A percentile compares a stretch with the other conserved stretches of the same genome.
Conservation (phyloP, 2,888 invertebrate species). For the Onthophagus sagittarius region DNA sequence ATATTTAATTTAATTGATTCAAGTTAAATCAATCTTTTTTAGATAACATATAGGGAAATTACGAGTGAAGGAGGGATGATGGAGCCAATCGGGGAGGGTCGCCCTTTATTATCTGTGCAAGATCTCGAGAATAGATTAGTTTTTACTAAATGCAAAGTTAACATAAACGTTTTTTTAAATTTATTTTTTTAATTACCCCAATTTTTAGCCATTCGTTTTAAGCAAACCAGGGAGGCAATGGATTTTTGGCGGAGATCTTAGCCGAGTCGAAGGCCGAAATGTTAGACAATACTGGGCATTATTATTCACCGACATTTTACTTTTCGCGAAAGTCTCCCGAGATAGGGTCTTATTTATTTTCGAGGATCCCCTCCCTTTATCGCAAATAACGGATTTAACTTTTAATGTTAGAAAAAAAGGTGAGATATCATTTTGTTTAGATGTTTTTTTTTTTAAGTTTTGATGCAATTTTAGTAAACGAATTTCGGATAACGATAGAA, state of each 20-base stretch:
- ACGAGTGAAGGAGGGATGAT: slow-evolving; percentile 80
- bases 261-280: slow-evolving; percentile 77
- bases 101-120: slow-evolving; percentile 75
- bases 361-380: slow-evolving; percentile 78
- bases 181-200: too few species aligned
- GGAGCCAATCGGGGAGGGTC: slow-evolving; percentile 81
- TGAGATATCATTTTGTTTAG: slow-evolving; percentile 39
- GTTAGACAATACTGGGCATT: slow-evolving; percentile 83
- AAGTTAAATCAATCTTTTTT: slow-evolving; percentile 32
- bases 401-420: slow-evolving; percentile 84
- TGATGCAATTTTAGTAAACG: slow-evolving; percentile 58
- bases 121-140: slow-evolving; percentile 84
- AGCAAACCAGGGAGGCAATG: slow-evolving; percentile 81
- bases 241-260: slow-evolving; percentile 85
- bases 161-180: slow-evolving; percentile 5
- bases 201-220: slow-evolving; percentile 75
- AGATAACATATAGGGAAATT: slow-evolving; percentile 74
- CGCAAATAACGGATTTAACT: slow-evolving; percentile 75
- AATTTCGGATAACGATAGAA: slow-evolving; percentile 75
- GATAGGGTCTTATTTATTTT: slow-evolving; percentile 84
- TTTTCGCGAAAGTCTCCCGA: slow-evolving; percentile 82
- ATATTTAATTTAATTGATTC: not conserved
- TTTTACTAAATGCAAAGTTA: slow-evolving; percentile 83
- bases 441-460: not conserved
- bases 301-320: slow-evolving; percentile 76